Conservation (phyloP, 2,888 invertebrate species). For the Allophyes oxyacanthae region DNA sequence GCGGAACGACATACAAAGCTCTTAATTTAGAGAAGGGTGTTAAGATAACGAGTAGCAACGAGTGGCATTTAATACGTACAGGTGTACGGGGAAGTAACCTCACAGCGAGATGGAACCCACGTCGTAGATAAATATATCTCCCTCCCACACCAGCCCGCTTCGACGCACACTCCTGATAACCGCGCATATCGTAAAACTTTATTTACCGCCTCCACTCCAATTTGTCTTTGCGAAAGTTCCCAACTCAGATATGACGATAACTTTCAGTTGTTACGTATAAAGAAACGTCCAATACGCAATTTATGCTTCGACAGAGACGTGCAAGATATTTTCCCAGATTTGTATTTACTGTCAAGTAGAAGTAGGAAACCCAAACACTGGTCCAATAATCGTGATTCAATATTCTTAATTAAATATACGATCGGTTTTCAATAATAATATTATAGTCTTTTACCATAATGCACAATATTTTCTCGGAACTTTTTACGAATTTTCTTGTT, state of each 20-base stretch:
- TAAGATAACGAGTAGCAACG: constrained; percentile 75
- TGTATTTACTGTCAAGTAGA: constrained; percentile 39
- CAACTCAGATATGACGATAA: constrained; percentile 78
- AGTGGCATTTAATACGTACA: constrained; percentile 71
- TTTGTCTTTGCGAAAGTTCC: constrained; percentile 81
- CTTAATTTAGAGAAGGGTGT: constrained; percentile 72
- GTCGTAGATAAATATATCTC: constrained; percentile 72
- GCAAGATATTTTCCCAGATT: constrained; percentile 55
- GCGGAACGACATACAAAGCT: constrained; percentile 64
- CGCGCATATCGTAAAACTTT: constrained; percentile 85
- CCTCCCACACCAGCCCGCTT: constrained; percentile 63
- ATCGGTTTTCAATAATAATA: too few relatives aligned
- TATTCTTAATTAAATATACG: background rate
- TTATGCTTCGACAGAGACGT: constrained; percentile 58
- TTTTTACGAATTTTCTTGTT: too few relatives aligned
- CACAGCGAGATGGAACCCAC: constrained; percentile 63
- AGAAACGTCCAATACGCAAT: constrained; percentile 66
- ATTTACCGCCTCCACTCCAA: constrained; percentile 81
- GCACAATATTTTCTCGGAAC: too few relatives aligned
- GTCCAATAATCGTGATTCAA: background rate
- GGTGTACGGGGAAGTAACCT: constrained; percentile 68
- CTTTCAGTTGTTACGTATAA: constrained; percentile 70
- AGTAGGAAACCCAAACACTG: background rate
- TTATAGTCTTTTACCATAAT: too few relatives aligned
- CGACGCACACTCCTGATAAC: constrained; percentile 80